Conservation (phyloP, 2,797 vertebrate species). For the Lepilemur ruficaudatus region DNA sequence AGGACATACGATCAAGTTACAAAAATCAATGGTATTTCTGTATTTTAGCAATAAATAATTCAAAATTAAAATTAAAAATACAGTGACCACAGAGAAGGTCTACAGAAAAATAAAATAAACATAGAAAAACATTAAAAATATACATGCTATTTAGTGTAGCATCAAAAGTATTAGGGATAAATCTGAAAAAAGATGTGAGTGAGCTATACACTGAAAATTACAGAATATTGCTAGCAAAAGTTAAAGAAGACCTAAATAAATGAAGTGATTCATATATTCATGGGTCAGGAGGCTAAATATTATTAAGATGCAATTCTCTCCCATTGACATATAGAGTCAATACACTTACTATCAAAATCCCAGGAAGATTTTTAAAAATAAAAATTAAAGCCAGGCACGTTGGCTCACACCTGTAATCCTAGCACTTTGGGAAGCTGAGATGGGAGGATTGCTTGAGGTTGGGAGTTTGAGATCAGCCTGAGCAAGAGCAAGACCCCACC, state of each 20-base stretch:
- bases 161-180: not conserved
- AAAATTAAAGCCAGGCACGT: not conserved
- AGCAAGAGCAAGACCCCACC: too few species aligned
- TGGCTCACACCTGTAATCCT: not conserved
- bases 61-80: not conserved
- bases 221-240: not conserved
- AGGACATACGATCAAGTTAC: not conserved
- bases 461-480: too few species aligned
- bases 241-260: not conserved
- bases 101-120: not conserved
- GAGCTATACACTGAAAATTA: not conserved
- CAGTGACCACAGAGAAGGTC: not conserved
- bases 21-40: not conserved
- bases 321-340: not conserved
- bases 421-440: not conserved
- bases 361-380: not conserved
- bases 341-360: not conserved
- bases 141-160: not conserved
- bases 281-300: not conserved
- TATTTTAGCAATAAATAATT: not conserved
- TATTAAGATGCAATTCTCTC: not conserved
- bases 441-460: not conserved
- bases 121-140: not conserved
- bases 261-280: not conserved
- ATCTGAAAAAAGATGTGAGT: not conserved